These are phyloP conservation scores for Ellobius talpinus DNA, from an alignment of 2,113 vertebrate species.

Conservation along the genomic window DNA sequence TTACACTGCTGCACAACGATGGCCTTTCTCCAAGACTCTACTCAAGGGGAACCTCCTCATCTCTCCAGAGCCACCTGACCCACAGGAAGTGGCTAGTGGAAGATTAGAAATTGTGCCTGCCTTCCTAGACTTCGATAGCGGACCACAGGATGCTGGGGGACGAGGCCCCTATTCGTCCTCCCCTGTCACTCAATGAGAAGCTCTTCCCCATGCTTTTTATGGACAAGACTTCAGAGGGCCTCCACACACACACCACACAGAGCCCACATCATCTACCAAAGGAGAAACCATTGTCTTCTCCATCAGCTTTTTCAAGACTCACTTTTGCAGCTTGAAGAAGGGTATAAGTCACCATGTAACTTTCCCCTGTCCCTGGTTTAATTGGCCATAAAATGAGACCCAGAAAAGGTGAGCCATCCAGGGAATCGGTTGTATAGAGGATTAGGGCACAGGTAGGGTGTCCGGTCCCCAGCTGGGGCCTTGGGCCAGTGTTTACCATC, in stretches of 20 bases:
- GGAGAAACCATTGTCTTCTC: neutral
- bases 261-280: too few species aligned
- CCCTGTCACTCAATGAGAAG: neutral
- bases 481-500: neutral
- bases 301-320: conserved; percentile 2
- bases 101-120: neutral
- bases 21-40: neutral
- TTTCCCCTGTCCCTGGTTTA: neutral
- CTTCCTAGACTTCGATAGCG: neutral
- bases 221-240: neutral
- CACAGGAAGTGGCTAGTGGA: neutral
- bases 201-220: neutral
- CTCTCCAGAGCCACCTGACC: neutral
- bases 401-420: neutral
- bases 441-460: neutral
- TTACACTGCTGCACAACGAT: neutral
- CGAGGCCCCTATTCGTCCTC: neutral
- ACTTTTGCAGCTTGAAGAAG: conserved; percentile 16
- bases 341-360: neutral
- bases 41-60: neutral
- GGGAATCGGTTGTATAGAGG: neutral
- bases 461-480: neutral
- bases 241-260: neutral
- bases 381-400: neutral
- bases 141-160: neutral